Evolutionary conservation across 2,797 vertebrate genomes (phyloP).

Genomic region (Muraenolepis orangiensis): DNA sequence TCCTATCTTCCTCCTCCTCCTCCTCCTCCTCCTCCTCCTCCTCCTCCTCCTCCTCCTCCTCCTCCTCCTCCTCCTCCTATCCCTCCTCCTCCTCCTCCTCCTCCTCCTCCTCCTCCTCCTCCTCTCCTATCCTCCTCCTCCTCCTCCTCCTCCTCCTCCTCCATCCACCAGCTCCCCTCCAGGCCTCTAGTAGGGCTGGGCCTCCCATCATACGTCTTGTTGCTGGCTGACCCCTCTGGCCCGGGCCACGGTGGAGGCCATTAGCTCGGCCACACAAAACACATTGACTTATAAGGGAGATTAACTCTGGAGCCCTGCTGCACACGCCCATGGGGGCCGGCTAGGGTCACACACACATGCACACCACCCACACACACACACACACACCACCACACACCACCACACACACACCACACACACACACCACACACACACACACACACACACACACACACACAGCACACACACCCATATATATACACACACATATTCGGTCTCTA

Average conservation of each 20-base stretch:
- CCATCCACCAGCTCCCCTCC: not conserved
- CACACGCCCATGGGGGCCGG: not conserved
- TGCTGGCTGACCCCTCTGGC: constrained; percentile 39
- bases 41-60: constrained; percentile 10
- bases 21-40: constrained; percentile 16
- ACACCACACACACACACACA: not conserved
- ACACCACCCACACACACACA: not conserved
- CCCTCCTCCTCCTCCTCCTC: constrained; percentile 23
- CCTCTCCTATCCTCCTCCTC: too few species aligned
- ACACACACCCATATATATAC: too few species aligned
- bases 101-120: constrained; percentile 1
- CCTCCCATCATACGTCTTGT: constrained; percentile 23
- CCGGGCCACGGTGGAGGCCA: constrained; percentile 37
- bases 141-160: constrained; percentile 20
- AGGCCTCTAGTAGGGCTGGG: constrained; percentile 15
- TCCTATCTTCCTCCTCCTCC: not conserved
- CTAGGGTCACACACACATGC: not conserved
- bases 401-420: not conserved
- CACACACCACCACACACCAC: not conserved
- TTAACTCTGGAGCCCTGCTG: constrained; percentile 21
- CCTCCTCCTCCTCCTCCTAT: not conserved
- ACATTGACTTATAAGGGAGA: constrained; percentile 27
- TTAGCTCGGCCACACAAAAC: constrained; percentile 47
- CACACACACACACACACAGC: too few species aligned
- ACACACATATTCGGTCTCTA: not conserved